Base-by-base conservation (phyloP, 2,888 invertebrate species). In the Pristionchus fissidentatus region DNA sequence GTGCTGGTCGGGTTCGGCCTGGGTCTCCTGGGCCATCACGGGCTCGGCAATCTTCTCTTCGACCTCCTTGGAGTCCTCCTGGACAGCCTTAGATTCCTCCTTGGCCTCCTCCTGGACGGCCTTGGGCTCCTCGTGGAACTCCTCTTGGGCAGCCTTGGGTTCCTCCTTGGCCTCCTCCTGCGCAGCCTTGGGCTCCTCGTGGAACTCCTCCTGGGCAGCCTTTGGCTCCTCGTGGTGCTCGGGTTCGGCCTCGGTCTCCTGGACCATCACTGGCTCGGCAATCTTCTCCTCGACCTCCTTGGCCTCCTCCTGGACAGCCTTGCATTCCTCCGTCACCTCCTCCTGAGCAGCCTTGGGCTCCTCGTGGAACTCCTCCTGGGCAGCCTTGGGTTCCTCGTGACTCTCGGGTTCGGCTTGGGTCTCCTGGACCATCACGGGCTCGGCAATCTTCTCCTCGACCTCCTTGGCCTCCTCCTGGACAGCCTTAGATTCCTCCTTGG, bases 221-320 rank as follows among this genome's bases (percentile, higher is more conserved):
- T 75, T 41, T 38, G 70, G 43, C 43, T 70, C 70, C 22, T 29
- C 66, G 19, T 35, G 35, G 55, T 1, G 1, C n/a, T 60, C 60
- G 13, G 60, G 32, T 10, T 32, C 8, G 13, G 29, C 41, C 43
- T 7, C 32, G 1, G 1, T 29, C 29, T 26, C 60, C 26, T 26
- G 35, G n/a, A 35, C 32, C 5, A 43, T 41, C 3, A 26, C 73
- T 3, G 73, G 41, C 8, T 49, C 77, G 13, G 52, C 52, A 22
- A n/a, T 52, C 52, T 29, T 52, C 77, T 77, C 52, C 8, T 52
- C 77, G 22, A 7, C 73, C 3, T 38, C 77, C 77, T 78, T 78
- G 15, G 38, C n/a, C 22, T 41, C 38, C 22, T 70, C 70, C 13
- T 70, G 38, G 29, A 22, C 41, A 22, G 26, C 60, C 5, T 60